phyloP scores from a whole-genome alignment of 2,888 invertebrate species.

The Bombyx huttoni region DNA sequence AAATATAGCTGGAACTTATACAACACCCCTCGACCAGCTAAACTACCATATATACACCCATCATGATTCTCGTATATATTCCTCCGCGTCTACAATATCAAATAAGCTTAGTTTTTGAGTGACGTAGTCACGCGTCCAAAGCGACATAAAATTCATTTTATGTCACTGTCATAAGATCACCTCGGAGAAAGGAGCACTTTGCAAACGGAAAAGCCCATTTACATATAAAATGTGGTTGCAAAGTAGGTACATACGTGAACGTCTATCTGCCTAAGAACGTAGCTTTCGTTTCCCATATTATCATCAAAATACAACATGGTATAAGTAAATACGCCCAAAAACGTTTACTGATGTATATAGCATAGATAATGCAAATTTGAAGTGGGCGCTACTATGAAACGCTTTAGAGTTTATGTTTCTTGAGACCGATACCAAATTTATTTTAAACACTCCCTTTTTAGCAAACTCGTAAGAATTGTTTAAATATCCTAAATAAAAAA shows the following conservation, averaged over 20 bases:
- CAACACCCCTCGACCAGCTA: too few species aligned
- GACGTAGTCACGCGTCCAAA: conserved; percentile 21
- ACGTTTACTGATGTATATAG: background rate
- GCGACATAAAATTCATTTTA: conserved; percentile 40
- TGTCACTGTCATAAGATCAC: conserved; percentile 38
- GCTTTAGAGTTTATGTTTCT: background rate
- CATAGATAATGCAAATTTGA: background rate
- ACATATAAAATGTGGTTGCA: conserved; percentile 39
- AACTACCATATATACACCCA: background rate
- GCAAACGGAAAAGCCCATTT: conserved; percentile 44
- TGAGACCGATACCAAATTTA: too few species aligned
- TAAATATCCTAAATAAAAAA: background rate
- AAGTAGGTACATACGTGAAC: conserved; percentile 13
- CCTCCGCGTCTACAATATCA: background rate
- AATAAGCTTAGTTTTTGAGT: conserved; percentile 12
- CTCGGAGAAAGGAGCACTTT: conserved; percentile 43
- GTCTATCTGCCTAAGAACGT: conserved; percentile 6
- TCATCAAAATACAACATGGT: background rate
- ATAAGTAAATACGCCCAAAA: background rate
- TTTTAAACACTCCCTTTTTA: too few species aligned
- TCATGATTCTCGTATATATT: background rate
- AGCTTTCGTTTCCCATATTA: background rate
- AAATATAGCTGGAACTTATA: too few species aligned
- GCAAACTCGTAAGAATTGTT: too few species aligned
- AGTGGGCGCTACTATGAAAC: background rate